Evolutionary conservation across 2,113 vertebrate species (phyloP).

Genomic region (Martes martes): DNA sequence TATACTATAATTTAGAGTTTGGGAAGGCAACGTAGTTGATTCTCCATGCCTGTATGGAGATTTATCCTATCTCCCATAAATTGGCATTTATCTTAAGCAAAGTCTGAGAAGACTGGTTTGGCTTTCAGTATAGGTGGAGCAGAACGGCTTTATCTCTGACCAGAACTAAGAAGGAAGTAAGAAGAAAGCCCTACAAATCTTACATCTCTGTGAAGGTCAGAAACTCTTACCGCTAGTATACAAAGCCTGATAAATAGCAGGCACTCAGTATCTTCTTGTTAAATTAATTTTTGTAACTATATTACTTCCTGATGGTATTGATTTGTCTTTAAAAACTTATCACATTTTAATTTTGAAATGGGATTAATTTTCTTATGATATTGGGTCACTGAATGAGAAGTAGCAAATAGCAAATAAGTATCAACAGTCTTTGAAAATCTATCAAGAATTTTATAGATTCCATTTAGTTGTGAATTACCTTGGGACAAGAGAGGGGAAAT

Average conservation of each 20-base stretch:
- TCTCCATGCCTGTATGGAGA: not conserved
- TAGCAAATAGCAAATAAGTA: not conserved
- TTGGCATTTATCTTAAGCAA: not conserved
- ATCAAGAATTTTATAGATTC: not conserved
- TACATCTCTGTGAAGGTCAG: not conserved
- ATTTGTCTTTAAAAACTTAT: not conserved
- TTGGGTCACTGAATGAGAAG: not conserved
- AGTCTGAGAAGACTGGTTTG: not conserved
- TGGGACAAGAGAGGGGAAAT: not conserved
- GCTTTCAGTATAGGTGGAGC: not conserved
- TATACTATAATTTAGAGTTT: not conserved
- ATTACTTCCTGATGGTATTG: not conserved
- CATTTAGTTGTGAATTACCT: conserved; percentile 1
- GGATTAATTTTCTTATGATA: not conserved
- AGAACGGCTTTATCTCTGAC: not conserved
- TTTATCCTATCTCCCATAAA: not conserved
- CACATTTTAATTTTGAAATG: conserved; percentile 20
- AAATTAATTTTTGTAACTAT: not conserved
- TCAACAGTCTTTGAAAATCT: not conserved
- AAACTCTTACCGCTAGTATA: not conserved
- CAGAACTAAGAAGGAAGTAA: not conserved
- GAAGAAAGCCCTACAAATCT: not conserved
- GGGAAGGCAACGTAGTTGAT: not conserved
- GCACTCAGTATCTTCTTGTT: not conserved
- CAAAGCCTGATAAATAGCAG: not conserved